phyloP scores from a whole-genome alignment of 2,113 vertebrate species.

The Odocoileus virginianus region DNA sequence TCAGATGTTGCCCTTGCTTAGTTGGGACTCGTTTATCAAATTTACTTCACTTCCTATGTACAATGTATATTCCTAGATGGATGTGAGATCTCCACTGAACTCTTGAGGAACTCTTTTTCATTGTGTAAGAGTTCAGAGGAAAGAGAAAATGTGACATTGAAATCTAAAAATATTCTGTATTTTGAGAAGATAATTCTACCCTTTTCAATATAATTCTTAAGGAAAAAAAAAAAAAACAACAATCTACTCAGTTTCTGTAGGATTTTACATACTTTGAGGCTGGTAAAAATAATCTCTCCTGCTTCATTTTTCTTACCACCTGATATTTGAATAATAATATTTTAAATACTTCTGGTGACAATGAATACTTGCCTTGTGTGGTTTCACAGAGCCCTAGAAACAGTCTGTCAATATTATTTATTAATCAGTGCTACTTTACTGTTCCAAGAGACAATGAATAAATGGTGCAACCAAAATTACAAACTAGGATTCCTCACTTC shows the following conservation, averaged over 20 bases:
- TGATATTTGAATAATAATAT: conserved; percentile 53
- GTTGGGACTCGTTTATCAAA: conserved; percentile 75
- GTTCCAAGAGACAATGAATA: conserved; percentile 37
- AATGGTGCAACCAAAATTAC: conserved; percentile 42
- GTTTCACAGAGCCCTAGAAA: conserved; percentile 32
- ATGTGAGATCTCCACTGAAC: conserved; percentile 70
- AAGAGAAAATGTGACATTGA: conserved; percentile 71
- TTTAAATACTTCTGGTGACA: conserved; percentile 46
- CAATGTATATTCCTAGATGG: conserved; percentile 64
- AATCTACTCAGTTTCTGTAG: background rate
- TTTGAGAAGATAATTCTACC: conserved; percentile 74
- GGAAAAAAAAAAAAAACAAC: background rate
- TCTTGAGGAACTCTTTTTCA: conserved; percentile 71
- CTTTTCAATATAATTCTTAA: conserved; percentile 57
- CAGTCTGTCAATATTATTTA: conserved; percentile 54
- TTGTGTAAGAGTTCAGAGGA: conserved; percentile 75
- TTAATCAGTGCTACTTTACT: conserved; percentile 43
- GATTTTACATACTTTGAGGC: background rate
- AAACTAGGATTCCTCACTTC: background rate
- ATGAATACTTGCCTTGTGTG: background rate
- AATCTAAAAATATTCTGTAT: conserved; percentile 74
- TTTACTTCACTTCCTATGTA: conserved; percentile 74
- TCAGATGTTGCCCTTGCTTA: conserved; percentile 73
- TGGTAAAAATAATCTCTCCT: background rate
- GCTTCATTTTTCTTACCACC: background rate